Evolutionary conservation across 2,113 vertebrate genomes (phyloP).

Genomic region (Euleptes europaea): DNA sequence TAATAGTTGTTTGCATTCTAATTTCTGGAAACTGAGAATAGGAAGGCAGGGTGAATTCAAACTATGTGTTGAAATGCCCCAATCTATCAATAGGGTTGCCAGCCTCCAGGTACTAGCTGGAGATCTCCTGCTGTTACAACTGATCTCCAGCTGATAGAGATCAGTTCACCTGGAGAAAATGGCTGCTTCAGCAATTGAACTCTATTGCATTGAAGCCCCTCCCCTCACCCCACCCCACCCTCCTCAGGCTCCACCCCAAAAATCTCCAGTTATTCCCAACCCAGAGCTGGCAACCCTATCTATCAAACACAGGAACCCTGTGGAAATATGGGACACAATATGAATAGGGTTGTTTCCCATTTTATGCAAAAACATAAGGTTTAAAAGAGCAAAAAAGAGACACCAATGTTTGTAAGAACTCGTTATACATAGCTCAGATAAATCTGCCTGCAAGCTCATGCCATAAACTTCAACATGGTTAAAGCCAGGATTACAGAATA

Average conservation of each 20-base stretch:
- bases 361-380: neutral
- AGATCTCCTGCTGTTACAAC: too few species aligned
- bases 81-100: too few species aligned
- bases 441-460: neutral
- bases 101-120: too few species aligned
- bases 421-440: neutral
- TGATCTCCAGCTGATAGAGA: too few species aligned
- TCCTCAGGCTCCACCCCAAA: too few species aligned
- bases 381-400: neutral
- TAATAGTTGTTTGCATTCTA: neutral
- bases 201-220: too few species aligned
- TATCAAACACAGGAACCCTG: neutral
- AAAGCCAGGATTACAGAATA: constrained; percentile 1
- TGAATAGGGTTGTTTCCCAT: neutral
- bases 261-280: too few species aligned
- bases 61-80: neutral
- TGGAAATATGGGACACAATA: neutral
- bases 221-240: too few species aligned
- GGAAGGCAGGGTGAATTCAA: neutral
- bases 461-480: constrained; percentile 47
- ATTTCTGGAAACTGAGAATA: neutral
- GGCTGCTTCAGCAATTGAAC: too few species aligned
- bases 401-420: neutral
- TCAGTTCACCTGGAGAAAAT: too few species aligned
- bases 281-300: too few species aligned